Conservation (phyloP, 1,140 invertebrate genomes). For the Aphidius gifuensis region DNA sequence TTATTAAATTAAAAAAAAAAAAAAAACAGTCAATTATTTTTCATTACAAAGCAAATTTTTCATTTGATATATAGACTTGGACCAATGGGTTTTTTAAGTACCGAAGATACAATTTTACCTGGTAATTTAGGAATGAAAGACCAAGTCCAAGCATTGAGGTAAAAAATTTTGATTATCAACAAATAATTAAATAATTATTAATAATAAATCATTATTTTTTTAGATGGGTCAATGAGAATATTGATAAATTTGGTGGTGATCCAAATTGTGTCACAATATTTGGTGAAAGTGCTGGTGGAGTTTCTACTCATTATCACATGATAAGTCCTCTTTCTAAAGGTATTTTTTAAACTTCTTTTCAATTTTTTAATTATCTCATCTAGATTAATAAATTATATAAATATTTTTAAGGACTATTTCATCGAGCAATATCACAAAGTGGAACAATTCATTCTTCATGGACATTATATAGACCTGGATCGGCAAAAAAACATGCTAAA, state of each 20-base stretch:
- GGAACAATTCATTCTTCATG: constrained; percentile 76
- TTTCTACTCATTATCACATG: constrained; percentile 67
- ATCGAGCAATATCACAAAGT: constrained; percentile 73
- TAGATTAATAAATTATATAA: not conserved
- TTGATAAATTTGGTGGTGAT: constrained; percentile 67
- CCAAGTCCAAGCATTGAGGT: constrained; percentile 66
- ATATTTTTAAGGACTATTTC: constrained; percentile 27
- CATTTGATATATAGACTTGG: constrained; percentile 51
- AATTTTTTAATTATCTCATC: too few species aligned
- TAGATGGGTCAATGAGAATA: constrained; percentile 73
- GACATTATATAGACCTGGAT: constrained; percentile 64
- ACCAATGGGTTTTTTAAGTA: constrained; percentile 66
- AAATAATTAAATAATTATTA: too few species aligned
- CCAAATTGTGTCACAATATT: constrained; percentile 65
- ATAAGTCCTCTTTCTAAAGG: constrained; percentile 65
- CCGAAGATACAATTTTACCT: constrained; percentile 57
- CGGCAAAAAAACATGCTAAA: constrained; percentile 61
- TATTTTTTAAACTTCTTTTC: constrained; percentile 21
- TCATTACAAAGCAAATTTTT: too few species aligned
- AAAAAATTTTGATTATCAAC: too few species aligned
- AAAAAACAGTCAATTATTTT: too few species aligned
- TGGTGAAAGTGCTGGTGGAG: constrained; percentile 71
- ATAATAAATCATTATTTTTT: too few species aligned
- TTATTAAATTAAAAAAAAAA: too few species aligned
- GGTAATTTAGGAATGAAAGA: constrained; percentile 77